Evolutionary conservation across 2,113 vertebrate genomes (phyloP).

Genomic region (Sinocyclocheilus grahami): DNA sequence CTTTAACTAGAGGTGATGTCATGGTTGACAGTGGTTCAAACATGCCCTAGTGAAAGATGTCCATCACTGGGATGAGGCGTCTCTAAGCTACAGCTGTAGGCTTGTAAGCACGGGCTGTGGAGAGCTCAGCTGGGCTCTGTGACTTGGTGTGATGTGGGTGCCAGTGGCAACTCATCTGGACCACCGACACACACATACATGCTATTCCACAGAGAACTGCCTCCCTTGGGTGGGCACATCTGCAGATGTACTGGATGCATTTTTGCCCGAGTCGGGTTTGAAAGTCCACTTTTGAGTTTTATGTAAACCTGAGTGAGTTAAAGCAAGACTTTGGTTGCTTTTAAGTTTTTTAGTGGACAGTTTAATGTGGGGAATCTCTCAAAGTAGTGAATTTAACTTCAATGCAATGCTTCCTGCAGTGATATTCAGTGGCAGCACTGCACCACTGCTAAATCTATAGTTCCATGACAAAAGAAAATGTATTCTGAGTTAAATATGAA

Average conservation of each 20-base stretch:
- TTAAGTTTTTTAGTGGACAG: slow-evolving; percentile 13
- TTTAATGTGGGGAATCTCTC: slow-evolving; percentile 27
- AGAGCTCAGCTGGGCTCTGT: slow-evolving; percentile 42
- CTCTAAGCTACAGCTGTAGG: slow-evolving; percentile 12
- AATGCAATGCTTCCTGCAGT: neutral
- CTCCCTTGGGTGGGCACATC: slow-evolving; percentile 43
- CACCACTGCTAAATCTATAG: neutral
- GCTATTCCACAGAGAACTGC: slow-evolving; percentile 21
- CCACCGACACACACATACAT: slow-evolving; percentile 14
- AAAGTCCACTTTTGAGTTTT: slow-evolving; percentile 9
- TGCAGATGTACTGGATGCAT: slow-evolving; percentile 40
- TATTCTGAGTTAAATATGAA: neutral
- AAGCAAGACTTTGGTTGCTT: slow-evolving; percentile 24
- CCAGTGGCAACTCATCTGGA: slow-evolving; percentile 46
- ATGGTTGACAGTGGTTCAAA: neutral
- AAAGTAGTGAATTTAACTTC: neutral
- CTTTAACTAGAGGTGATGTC: neutral
- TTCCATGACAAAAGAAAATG: neutral
- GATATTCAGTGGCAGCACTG: neutral
- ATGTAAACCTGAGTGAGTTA: neutral
- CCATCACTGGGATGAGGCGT: slow-evolving; percentile 2
- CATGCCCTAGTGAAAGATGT: slow-evolving; percentile 4
- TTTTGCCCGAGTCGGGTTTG: slow-evolving; percentile 28
- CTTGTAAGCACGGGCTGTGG: neutral
- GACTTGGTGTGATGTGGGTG: slow-evolving; percentile 45